Base-by-base conservation (phyloP, 2,888 invertebrate species). In the Drosophila helvetica region DNA sequence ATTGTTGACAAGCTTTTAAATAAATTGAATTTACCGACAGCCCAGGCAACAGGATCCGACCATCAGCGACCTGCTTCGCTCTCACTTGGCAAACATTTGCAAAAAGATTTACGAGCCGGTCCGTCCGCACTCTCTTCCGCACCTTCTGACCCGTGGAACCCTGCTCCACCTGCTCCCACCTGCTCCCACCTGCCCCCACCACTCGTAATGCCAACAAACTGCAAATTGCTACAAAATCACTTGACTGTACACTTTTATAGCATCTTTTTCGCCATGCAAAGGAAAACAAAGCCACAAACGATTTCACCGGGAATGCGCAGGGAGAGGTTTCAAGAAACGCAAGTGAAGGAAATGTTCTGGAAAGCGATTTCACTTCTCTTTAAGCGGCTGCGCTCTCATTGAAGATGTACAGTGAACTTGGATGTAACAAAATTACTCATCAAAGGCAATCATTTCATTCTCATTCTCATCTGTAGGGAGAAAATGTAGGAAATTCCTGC, bases 1-100 rank as follows among this genome's bases (percentile, higher is more conserved):
- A 80, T 79, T 88, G 89, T 89, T 89, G 89, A 89, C 89, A 90
- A 82, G 88, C 90, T 90, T 90, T 90, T 90, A 90, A 90, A 89
- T 89, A 90, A 90, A 90, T 90, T 90, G 88, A 90, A 90, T 90
- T 88, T 84, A 86, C 85, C 79, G 77, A 79, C 79, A 77, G 74
- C 59, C 22, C 50, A 53, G 50, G 50, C 30, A 53, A 43, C 52
- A 33, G 57, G 45, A 45, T 43, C 25, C 52, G 51, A 38, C n/a
- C 38, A 38, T 15, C 38, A n/a, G 38, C 38, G 38, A 38, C 38
- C 38, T n/a, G 38, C 38, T 38, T 38, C 6, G 38, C 38, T 38
- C 15, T 38, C 38, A 64, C 62, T 61, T 74, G 74, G 77, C 67
- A 79, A 74, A 80, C 82, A 80, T 79, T 82, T 81, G 70, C 69